phyloP scores from a whole-genome alignment of 2,888 invertebrate genomes.

The Ernsta delagoae region DNA sequence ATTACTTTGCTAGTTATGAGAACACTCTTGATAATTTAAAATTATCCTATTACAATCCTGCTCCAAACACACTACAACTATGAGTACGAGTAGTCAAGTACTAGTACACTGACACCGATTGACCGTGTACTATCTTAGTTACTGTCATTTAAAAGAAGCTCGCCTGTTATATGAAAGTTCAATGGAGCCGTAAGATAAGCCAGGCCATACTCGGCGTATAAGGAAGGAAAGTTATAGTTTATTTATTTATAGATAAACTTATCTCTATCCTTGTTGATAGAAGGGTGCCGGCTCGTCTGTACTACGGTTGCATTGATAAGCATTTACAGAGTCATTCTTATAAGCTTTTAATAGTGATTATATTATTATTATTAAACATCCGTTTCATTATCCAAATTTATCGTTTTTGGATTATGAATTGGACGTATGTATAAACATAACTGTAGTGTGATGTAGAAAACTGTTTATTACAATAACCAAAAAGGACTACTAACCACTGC shows the following conservation, averaged over 20 bases:
- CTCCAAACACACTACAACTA: not conserved
- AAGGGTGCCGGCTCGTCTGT: constrained; percentile 15
- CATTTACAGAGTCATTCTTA: not conserved
- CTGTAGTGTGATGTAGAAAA: too few relatives aligned
- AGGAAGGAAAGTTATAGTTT: constrained; percentile 31
- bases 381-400: too few relatives aligned
- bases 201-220: constrained; percentile 4
- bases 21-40: not conserved
- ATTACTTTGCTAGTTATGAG: too few relatives aligned
- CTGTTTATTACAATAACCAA: too few relatives aligned
- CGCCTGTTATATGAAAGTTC: constrained; percentile 34
- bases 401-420: too few relatives aligned
- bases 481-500: too few relatives aligned
- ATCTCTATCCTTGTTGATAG: constrained; percentile 23
- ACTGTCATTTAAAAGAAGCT: constrained; percentile 37
- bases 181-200: constrained; percentile 35
- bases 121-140: constrained; percentile 35
- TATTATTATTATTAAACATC: too few relatives aligned
- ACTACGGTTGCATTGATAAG: not conserved
- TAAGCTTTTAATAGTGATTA: not conserved
- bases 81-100: constrained; percentile 16
- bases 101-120: constrained; percentile 35
- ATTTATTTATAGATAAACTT: constrained; percentile 33
- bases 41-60: not conserved
- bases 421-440: too few relatives aligned